A percentile compares a stretch with the other conserved stretches of the same genome.
These are phyloP conservation scores for Chelmon rostratus DNA, from an alignment of 2,797 vertebrate genomes.

Conservation along the genomic window DNA sequence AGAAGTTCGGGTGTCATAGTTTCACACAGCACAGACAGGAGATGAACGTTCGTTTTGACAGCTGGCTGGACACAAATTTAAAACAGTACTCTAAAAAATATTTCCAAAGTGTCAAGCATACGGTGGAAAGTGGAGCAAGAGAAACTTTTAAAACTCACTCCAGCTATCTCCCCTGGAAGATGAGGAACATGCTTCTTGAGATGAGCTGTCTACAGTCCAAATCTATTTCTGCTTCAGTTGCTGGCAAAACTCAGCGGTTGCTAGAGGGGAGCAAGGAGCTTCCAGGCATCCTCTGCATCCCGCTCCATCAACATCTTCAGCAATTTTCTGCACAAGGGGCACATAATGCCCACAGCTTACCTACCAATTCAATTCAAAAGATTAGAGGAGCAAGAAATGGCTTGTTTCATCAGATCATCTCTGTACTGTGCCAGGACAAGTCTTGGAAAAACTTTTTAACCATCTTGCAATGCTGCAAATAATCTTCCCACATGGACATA, in stretches of 20 bases:
- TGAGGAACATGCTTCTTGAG: slow-evolving; percentile 55
- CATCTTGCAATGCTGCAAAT: slow-evolving; percentile 36
- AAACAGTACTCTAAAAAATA: slow-evolving; percentile 31
- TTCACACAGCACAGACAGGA: background rate
- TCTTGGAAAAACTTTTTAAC: slow-evolving; percentile 30
- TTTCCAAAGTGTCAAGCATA: slow-evolving; percentile 59
- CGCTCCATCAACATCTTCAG: slow-evolving; percentile 64
- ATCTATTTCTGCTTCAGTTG: slow-evolving; percentile 77
- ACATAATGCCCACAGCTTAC: slow-evolving; percentile 53
- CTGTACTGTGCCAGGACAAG: slow-evolving; percentile 23
- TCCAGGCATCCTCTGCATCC: slow-evolving; percentile 62
- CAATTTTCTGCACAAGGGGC: slow-evolving; percentile 65
- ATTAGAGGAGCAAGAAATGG: slow-evolving; percentile 31
- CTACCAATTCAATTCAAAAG: slow-evolving; percentile 57
- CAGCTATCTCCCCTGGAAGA: slow-evolving; percentile 57
- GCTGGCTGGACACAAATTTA: slow-evolving; percentile 42
- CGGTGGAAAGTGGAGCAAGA: slow-evolving; percentile 56
- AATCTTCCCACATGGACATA: slow-evolving; percentile 13
- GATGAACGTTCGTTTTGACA: slow-evolving; percentile 42
- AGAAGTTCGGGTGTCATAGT: slow-evolving; percentile 6
- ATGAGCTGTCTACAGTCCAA: slow-evolving; percentile 74
- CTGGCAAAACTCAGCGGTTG: slow-evolving; percentile 61
- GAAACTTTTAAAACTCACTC: slow-evolving; percentile 69
- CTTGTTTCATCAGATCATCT: slow-evolving; percentile 52
- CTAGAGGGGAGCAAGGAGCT: slow-evolving; percentile 62